Conservation (phyloP, 2,113 vertebrate species). For the Oncorhynchus kisutch region DNA sequence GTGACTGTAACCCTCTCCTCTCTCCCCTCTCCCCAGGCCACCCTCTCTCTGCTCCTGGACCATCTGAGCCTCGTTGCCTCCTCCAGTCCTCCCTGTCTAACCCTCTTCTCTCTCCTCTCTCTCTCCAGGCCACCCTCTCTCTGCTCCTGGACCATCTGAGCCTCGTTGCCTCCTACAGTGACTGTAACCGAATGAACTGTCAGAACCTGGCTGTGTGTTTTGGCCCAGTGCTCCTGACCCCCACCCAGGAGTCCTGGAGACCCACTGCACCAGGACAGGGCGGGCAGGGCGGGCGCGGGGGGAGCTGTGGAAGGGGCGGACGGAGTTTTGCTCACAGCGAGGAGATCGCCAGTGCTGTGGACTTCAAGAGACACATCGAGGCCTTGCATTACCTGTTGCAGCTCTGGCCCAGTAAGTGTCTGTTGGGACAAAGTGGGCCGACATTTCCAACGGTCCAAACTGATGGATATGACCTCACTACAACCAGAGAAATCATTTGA, state of each 20-base stretch:
- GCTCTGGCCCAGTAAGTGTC: slow-evolving; percentile 85
- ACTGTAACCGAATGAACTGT: slow-evolving; percentile 83
- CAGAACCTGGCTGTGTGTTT: slow-evolving; percentile 92
- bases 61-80: too few relatives aligned
- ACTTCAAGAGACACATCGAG: slow-evolving; percentile 89
- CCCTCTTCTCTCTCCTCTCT: background rate
- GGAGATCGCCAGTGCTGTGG: slow-evolving; percentile 75
- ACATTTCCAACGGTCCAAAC: too few relatives aligned
- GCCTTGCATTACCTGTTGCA: slow-evolving; percentile 84
- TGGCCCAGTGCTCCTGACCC: slow-evolving; percentile 83
- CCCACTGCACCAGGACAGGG: slow-evolving; percentile 22
- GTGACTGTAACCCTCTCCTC: slow-evolving; percentile 20
- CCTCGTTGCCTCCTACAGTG: slow-evolving; percentile 82
- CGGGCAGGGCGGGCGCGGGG: background rate
- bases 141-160: slow-evolving; percentile 85
- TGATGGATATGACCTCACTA: too few relatives aligned
- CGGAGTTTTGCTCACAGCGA: slow-evolving; percentile 53
- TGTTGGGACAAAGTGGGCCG: background rate
- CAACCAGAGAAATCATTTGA: too few relatives aligned
- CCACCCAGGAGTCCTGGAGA: slow-evolving; percentile 68
- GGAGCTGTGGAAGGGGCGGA: background rate
- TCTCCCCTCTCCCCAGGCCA: slow-evolving; percentile 65
- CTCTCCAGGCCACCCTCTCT: slow-evolving; percentile 79
- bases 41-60: background rate
- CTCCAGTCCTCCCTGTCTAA: background rate